Evolutionary conservation across 2,113 vertebrate species (phyloP).

Genomic region (Trogon surrucura): DNA sequence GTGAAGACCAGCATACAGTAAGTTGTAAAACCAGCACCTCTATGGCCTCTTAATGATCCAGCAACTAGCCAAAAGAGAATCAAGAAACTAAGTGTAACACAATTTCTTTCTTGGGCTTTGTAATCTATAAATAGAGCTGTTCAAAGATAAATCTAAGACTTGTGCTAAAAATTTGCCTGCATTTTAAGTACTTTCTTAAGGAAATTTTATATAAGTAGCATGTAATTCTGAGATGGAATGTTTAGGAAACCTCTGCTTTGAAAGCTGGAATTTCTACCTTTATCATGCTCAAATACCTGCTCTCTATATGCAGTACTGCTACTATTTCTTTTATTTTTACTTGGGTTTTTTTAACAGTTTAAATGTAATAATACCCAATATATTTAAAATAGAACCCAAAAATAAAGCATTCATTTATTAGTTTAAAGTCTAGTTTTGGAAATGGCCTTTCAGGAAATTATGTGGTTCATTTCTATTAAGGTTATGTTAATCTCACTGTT

Average conservation of each 20-base stretch:
- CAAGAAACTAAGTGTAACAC: background rate
- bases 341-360: background rate
- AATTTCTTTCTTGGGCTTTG: background rate
- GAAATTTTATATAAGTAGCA: background rate
- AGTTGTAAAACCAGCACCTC: background rate
- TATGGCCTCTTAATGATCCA: background rate
- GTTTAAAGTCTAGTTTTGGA: background rate
- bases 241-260: background rate
- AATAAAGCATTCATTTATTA: background rate
- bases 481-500: background rate
- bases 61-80: background rate
- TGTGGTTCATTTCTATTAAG: background rate
- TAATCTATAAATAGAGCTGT: background rate
- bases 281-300: background rate
- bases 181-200: background rate
- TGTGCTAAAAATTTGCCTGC: background rate
- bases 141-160: background rate
- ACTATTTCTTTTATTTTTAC: background rate
- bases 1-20: background rate
- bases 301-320: background rate
- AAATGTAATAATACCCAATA: background rate
- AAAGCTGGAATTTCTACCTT: background rate
- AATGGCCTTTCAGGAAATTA: background rate
- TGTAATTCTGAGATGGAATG: background rate
- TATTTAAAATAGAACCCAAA: background rate